Percentiles rank a stretch among this genome's conserved stretches.
Evolutionary conservation across 2,113 vertebrate species (phyloP).

Genomic region (Terrapene triunguis): DNA sequence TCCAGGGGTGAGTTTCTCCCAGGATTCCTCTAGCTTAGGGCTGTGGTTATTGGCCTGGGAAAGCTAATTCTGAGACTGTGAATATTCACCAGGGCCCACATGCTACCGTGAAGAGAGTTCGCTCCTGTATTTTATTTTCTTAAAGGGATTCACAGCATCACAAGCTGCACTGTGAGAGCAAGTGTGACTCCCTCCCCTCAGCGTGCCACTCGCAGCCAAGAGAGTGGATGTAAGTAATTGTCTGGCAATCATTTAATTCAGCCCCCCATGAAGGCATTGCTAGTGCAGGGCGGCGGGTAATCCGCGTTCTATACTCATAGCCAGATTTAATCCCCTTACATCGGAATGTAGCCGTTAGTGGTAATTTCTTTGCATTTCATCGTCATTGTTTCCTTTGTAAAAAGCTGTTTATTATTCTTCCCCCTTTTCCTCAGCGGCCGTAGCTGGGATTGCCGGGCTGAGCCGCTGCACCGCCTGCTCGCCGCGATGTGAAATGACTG

Average conservation of each 20-base stretch:
- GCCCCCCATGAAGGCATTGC: background rate
- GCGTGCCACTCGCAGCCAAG: background rate
- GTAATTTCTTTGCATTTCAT: accelerated
- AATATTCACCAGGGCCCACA: background rate
- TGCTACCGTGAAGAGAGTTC: background rate
- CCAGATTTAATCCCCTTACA: background rate
- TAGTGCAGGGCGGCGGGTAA: background rate
- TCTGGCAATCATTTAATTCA: background rate
- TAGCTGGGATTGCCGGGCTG: background rate
- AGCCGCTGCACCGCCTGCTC: background rate
- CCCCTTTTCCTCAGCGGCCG: background rate
- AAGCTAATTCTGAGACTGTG: background rate
- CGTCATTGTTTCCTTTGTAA: background rate
- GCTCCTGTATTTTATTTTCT: constrained; percentile 21
- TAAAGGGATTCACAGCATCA: background rate
- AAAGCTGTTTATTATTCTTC: background rate
- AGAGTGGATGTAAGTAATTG: constrained; percentile 22
- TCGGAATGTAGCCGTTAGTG: background rate
- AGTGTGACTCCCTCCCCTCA: background rate
- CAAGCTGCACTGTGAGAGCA: background rate
- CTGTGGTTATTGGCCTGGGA: background rate
- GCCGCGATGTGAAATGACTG: background rate
- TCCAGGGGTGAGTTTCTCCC: background rate
- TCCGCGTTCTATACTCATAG: background rate
- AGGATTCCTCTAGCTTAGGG: background rate